phyloP scores from a whole-genome alignment of 1,140 invertebrate species.

The Bombus soroeensis region DNA sequence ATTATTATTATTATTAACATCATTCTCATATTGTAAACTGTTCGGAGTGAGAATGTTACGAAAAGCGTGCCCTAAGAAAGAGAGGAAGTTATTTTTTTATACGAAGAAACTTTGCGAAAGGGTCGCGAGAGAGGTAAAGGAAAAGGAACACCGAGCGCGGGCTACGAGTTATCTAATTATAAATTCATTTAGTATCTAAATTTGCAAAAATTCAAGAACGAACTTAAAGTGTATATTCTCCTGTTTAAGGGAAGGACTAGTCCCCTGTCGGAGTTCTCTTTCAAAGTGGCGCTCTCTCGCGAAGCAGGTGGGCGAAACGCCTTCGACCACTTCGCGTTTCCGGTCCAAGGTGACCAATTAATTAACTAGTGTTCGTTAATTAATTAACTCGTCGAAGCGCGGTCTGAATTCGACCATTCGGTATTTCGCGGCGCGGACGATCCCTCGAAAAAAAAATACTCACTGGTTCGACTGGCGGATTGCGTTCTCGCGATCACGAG shows the following conservation, averaged over 20 bases:
- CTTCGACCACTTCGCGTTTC: background rate
- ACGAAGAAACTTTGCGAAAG: constrained; percentile 7
- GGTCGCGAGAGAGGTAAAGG: background rate
- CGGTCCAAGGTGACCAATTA: background rate
- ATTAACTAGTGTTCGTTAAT: background rate
- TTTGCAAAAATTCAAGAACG: background rate
- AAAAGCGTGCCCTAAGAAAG: constrained; percentile 15
- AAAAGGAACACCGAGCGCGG: constrained; percentile 28
- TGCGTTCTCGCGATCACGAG: background rate
- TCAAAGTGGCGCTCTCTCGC: background rate
- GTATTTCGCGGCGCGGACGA: background rate
- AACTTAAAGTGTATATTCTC: background rate
- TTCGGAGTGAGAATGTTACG: constrained; percentile 38
- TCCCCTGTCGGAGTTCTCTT: background rate
- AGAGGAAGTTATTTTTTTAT: constrained; percentile 64
- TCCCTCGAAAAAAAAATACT: constrained; percentile 17
- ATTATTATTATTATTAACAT: constrained; percentile 44
- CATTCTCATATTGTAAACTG: constrained; percentile 21
- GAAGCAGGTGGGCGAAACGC: constrained; percentile 27
- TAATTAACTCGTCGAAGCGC: background rate
- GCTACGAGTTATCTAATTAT: background rate
- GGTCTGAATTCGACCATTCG: constrained; percentile 38
- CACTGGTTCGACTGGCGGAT: constrained; percentile 5
- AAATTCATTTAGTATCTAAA: background rate
- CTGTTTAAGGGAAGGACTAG: background rate